A percentile compares a stretch with the other conserved stretches of the same genome.
phyloP scores from a whole-genome alignment of 2,797 vertebrate genomes.

The Brachyrhaphis roseni region DNA sequence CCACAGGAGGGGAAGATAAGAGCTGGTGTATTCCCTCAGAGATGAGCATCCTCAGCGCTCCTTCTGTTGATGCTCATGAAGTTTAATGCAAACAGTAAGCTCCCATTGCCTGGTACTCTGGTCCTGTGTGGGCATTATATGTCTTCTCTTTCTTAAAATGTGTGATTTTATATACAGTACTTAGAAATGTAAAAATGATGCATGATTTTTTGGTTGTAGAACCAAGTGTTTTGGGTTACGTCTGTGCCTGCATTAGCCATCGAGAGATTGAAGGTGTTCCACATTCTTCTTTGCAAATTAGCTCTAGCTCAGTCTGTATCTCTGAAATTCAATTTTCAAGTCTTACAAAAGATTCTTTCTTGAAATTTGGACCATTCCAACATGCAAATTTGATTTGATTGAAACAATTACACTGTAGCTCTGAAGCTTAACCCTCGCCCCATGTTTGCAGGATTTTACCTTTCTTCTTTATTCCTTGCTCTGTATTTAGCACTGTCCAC shows the following conservation, averaged over 20 bases:
- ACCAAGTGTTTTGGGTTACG: neutral
- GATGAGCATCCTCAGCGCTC: constrained; percentile 33
- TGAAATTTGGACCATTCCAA: neutral
- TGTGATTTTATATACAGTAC: neutral
- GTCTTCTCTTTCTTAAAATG: neutral
- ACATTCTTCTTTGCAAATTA: neutral
- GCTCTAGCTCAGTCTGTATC: neutral
- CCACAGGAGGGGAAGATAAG: constrained; percentile 42
- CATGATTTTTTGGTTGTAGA: neutral
- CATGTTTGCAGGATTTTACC: neutral
- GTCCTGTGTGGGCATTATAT: neutral
- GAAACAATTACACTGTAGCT: neutral
- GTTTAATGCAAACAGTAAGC: constrained; percentile 51
- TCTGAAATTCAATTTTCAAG: neutral
- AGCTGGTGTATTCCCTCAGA: constrained; percentile 39
- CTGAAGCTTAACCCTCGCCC: neutral
- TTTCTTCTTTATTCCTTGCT: neutral
- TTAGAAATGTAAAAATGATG: neutral
- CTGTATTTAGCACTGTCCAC: neutral
- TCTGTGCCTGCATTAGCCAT: neutral
- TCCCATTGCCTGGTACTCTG: constrained; percentile 43
- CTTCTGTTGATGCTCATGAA: constrained; percentile 34
- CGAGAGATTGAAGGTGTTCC: neutral
- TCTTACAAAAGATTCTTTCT: neutral
- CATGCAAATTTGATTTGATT: neutral